Evolutionary conservation across 1,140 invertebrate species (phyloP).

Genomic region (Drosophila paulistorum): DNA sequence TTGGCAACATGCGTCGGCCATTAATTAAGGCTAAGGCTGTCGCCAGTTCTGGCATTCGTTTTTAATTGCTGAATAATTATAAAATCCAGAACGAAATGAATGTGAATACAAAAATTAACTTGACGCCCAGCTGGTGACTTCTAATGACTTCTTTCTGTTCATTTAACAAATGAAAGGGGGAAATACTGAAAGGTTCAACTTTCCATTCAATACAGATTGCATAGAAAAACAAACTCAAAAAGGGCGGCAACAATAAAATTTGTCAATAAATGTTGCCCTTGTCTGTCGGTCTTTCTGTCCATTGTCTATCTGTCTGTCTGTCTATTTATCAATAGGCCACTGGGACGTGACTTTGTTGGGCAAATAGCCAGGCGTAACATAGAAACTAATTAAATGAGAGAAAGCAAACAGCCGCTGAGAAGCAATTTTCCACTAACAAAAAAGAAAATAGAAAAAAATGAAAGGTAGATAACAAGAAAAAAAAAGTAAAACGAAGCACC

Average conservation of each 20-base stretch:
- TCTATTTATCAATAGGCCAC: constrained; percentile 61
- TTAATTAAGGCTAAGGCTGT: constrained; percentile 71
- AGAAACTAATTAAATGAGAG: constrained; percentile 65
- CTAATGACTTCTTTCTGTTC: constrained; percentile 19
- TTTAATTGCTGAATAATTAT: constrained; percentile 77
- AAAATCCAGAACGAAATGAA: constrained; percentile 18
- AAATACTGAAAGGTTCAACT: constrained; percentile 30
- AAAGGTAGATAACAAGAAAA: constrained; percentile 2
- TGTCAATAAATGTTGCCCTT: constrained; percentile 66
- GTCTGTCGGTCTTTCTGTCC: background rate
- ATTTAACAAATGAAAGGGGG: constrained; percentile 24
- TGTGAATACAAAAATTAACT: constrained; percentile 14
- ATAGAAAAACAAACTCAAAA: constrained; percentile 27
- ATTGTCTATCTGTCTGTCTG: constrained; percentile 23
- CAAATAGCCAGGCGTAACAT: constrained; percentile 30
- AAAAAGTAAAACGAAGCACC: constrained; percentile 15
- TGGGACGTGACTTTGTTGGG: constrained; percentile 58
- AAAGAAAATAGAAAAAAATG: constrained; percentile 2
- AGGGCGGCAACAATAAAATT: constrained; percentile 24
- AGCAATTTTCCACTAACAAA: constrained; percentile 31
- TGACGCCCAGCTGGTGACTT: constrained; percentile 1
- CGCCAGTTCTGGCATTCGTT: constrained; percentile 43
- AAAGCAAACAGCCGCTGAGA: constrained; percentile 1
- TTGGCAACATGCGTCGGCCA: constrained; percentile 65
- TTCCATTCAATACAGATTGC: constrained; percentile 15